Percentiles rank a stretch among this genome's conserved stretches.
phyloP scores from a whole-genome alignment of 2,113 vertebrate genomes.

The Thalassarche chlororhynchos region DNA sequence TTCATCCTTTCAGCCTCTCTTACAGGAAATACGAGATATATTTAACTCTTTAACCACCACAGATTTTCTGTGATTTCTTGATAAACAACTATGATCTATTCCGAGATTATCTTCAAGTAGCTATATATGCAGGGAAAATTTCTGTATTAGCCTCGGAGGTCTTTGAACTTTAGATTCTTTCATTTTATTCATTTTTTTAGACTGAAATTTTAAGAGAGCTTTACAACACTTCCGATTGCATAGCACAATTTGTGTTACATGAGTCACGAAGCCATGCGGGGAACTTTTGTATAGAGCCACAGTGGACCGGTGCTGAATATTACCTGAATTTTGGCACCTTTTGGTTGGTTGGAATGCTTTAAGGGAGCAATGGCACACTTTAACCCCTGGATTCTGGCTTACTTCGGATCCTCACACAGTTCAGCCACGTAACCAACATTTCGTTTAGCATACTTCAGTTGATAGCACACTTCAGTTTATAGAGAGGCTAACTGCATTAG shows the following conservation, averaged over 20 bases:
- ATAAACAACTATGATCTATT: neutral
- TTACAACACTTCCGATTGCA: neutral
- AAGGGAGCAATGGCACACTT: neutral
- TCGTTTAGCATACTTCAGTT: neutral
- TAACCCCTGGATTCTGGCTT: neutral
- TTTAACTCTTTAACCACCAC: neutral
- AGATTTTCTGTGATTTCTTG: neutral
- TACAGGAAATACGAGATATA: neutral
- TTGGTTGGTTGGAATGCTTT: neutral
- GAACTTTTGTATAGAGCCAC: neutral
- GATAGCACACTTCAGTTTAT: neutral
- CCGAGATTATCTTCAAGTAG: neutral
- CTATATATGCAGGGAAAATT: neutral
- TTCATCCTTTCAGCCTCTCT: neutral
- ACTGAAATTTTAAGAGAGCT: neutral
- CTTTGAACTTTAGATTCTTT: neutral
- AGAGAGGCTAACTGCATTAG: neutral
- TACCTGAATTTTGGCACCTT: neutral
- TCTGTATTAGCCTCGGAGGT: neutral
- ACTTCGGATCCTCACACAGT: accelerated
- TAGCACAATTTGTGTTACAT: neutral
- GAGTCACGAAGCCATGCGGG: neutral
- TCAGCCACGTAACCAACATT: neutral
- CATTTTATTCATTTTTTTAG: neutral
- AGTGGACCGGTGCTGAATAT: neutral